phyloP scores from a whole-genome alignment of 2,888 invertebrate species.

The Clepsis dumicolana region DNA sequence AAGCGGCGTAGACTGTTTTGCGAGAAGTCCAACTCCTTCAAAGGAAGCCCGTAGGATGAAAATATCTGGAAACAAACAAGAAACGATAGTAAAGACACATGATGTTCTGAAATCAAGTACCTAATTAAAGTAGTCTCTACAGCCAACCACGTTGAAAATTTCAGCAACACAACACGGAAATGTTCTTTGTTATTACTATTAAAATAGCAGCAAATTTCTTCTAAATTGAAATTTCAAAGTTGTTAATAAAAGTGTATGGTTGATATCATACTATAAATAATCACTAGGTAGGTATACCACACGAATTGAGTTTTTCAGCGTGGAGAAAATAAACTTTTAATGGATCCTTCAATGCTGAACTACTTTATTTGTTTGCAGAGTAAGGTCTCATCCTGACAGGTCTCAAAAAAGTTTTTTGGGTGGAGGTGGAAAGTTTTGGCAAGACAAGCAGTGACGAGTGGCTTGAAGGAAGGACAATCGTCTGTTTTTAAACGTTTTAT shows the following conservation, averaged over 20 bases:
- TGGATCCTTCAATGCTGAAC: slow-evolving; percentile 22
- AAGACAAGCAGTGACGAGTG: slow-evolving; percentile 2
- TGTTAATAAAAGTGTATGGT: neutral
- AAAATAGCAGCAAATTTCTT: neutral
- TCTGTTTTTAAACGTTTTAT: neutral
- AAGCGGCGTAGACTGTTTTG: slow-evolving; percentile 92
- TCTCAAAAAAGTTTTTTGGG: slow-evolving; percentile 5
- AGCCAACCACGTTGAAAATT: neutral
- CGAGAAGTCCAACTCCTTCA: slow-evolving; percentile 93
- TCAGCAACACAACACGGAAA: neutral
- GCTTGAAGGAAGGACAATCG: neutral
- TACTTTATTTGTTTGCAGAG: slow-evolving; percentile 9
- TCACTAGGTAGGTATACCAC: neutral
- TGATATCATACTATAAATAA: neutral
- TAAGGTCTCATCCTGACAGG: slow-evolving; percentile 16
- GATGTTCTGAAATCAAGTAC: neutral
- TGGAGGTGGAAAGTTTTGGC: neutral
- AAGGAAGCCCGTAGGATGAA: slow-evolving; percentile 89
- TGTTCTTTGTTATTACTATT: neutral
- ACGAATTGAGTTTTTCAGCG: neutral
- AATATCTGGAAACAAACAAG: slow-evolving; percentile 85
- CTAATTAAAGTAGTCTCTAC: neutral
- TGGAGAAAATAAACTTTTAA: slow-evolving; percentile 16
- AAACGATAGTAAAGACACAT: neutral
- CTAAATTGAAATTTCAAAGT: neutral